These are phyloP conservation scores for Anthoscopus minutus DNA, from an alignment of 2,113 vertebrate species.

Conservation along the genomic window DNA sequence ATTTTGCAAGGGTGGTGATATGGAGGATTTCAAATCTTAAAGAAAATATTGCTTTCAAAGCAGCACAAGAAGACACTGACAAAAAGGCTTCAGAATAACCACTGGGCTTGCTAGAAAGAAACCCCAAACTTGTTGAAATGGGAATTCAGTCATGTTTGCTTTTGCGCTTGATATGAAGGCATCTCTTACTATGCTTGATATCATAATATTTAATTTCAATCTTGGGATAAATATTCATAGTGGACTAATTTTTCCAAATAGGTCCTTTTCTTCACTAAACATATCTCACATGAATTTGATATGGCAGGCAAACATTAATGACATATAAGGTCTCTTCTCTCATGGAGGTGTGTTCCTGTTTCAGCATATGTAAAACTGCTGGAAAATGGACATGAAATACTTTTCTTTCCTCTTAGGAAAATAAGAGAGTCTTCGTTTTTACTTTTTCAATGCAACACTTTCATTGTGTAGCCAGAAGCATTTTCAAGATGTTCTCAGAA, in stretches of 20 bases:
- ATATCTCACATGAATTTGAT: background rate
- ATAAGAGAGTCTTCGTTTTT: background rate
- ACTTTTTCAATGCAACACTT: background rate
- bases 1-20: background rate
- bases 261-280: background rate
- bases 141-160: background rate
- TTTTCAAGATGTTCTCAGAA: background rate
- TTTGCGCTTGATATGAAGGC: background rate
- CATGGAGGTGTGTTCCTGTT: background rate
- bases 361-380: background rate
- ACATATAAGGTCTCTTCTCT: background rate
- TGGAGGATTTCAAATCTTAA: background rate
- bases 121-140: background rate
- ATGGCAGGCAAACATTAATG: background rate
- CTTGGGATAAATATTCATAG: background rate
- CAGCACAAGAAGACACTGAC: background rate
- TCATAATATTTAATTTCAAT: background rate
- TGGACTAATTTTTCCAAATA: background rate
- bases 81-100: background rate
- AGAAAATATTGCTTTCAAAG: background rate
- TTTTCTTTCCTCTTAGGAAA: background rate
- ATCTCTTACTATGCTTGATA: background rate
- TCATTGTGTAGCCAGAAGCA: background rate
- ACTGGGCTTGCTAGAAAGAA: background rate
- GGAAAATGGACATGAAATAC: background rate